Percentiles rank a stretch among this genome's conserved stretches.
Evolutionary conservation across 2,797 vertebrate species (phyloP).

Genomic region (Podargus strigoides): DNA sequence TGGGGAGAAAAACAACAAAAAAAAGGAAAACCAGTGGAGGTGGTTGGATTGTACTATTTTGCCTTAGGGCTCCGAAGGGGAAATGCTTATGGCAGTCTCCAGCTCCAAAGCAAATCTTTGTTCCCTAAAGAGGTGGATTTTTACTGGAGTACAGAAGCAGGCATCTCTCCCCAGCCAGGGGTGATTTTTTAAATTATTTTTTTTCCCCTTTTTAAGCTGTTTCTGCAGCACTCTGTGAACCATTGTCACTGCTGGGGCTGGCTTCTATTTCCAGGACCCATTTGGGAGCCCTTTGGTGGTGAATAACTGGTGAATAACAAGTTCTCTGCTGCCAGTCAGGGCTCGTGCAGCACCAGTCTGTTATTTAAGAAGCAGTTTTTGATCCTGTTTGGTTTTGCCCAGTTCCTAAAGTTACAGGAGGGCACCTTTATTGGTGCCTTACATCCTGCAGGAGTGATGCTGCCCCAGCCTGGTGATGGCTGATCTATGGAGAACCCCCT

Average conservation of each 20-base stretch:
- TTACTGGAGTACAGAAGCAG: accelerated
- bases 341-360: accelerated
- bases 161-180: not conserved
- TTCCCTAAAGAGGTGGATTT: not conserved
- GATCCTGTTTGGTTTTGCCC: not conserved
- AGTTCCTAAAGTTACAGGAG: not conserved
- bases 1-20: not conserved
- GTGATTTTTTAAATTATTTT: not conserved
- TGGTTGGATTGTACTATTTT: not conserved
- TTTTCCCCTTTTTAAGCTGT: not conserved
- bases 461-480: not conserved
- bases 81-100: not conserved
- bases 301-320: not conserved
- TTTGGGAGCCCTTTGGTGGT: accelerated
- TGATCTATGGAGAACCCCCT: not conserved
- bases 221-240: not conserved
- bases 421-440: not conserved
- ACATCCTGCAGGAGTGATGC: not conserved
- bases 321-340: accelerated
- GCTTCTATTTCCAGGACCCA: not conserved
- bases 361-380: not conserved
- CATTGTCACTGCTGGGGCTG: not conserved
- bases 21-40: not conserved
- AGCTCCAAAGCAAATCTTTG: not conserved
- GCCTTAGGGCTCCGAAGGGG: not conserved